Conservation (phyloP, 2,888 invertebrate species). For the Parochlus steinenii region DNA sequence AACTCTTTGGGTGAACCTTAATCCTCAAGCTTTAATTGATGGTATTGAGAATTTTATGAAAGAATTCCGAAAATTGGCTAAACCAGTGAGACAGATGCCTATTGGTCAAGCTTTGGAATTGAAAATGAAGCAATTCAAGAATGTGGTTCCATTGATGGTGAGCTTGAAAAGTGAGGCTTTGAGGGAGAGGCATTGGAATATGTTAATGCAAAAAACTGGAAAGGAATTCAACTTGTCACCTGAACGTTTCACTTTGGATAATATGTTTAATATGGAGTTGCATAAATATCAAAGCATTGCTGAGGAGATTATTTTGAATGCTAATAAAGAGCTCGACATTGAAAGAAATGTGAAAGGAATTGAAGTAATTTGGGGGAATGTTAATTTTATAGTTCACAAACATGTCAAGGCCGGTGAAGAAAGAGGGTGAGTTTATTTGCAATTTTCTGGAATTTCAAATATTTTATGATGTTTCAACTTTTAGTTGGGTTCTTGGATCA, state of each 20-base stretch:
- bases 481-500: slow-evolving; percentile 49
- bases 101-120: slow-evolving; percentile 55
- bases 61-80: slow-evolving; percentile 59
- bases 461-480: background rate
- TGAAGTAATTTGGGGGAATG: slow-evolving; percentile 52
- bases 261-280: slow-evolving; percentile 85
- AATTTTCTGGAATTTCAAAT: too few relatives aligned
- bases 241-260: slow-evolving; percentile 76
- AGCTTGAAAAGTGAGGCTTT: slow-evolving; percentile 83
- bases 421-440: slow-evolving; percentile 52
- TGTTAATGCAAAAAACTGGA: slow-evolving; percentile 71
- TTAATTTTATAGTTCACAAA: slow-evolving; percentile 44
- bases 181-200: slow-evolving; percentile 77
- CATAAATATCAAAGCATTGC: slow-evolving; percentile 70
- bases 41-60: slow-evolving; percentile 75
- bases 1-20: slow-evolving; percentile 74
- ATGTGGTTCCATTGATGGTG: slow-evolving; percentile 75
- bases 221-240: slow-evolving; percentile 74
- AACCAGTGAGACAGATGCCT: slow-evolving; percentile 35
- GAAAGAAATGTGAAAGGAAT: slow-evolving; percentile 76
- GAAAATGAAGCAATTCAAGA: slow-evolving; percentile 80
- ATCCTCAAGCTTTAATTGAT: slow-evolving; percentile 67
- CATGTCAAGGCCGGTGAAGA: slow-evolving; percentile 60
- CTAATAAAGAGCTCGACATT: slow-evolving; percentile 80
- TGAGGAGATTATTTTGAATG: slow-evolving; percentile 71